Evolutionary conservation across 2,113 vertebrate genomes (phyloP).

Genomic region (Corynorhinus townsendii): DNA sequence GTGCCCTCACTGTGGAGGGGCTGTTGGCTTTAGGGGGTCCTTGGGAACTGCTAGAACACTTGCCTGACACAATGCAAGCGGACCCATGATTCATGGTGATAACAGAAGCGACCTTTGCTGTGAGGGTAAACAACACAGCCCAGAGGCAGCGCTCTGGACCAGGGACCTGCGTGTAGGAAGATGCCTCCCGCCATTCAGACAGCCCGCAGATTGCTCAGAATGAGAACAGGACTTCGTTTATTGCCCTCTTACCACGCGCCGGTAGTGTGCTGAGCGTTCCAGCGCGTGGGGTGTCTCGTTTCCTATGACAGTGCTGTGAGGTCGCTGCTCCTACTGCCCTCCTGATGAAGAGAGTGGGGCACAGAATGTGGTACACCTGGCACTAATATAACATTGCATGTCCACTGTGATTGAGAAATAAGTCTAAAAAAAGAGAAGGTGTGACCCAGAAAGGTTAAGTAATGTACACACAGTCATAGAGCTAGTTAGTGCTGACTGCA

Average conservation of each 20-base stretch:
- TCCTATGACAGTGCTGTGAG: neutral
- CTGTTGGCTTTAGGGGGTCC: neutral
- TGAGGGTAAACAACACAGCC: neutral
- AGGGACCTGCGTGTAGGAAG: neutral
- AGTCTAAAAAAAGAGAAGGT: neutral
- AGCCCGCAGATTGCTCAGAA: neutral
- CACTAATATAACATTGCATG: neutral
- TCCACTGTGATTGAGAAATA: neutral
- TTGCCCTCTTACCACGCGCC: neutral
- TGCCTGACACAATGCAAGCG: neutral
- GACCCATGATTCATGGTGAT: neutral
- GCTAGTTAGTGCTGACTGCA: neutral
- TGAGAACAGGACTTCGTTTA: neutral
- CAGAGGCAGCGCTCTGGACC: rapidly evolving
- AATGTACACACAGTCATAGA: neutral
- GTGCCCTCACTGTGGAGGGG: neutral
- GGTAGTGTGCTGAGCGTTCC: neutral
- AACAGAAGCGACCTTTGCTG: neutral
- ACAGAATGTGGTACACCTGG: neutral
- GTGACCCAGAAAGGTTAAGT: neutral
- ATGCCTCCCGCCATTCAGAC: neutral
- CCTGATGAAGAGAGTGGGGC: neutral
- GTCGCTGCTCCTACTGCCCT: neutral
- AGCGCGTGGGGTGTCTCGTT: neutral
- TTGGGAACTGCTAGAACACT: neutral